Conservation (phyloP, 2,113 vertebrate species). For the Anoplopoma fimbria region DNA sequence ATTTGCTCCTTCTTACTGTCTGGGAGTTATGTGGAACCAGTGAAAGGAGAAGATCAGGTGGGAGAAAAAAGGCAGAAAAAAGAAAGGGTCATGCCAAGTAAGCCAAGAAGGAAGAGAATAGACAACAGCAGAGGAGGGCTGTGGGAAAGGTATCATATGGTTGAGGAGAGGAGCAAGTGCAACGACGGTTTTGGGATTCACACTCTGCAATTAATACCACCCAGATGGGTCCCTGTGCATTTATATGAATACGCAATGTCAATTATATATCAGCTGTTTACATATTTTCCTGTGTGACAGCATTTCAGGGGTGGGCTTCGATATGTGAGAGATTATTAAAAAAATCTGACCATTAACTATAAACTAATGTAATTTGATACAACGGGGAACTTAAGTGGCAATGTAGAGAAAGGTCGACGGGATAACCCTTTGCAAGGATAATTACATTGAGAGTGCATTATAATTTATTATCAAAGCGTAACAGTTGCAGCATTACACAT, state of each 20-base stretch:
- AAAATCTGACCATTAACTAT: conserved; percentile 23
- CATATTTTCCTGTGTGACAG: conserved; percentile 2
- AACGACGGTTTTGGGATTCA: conserved; percentile 35
- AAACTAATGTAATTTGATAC: not conserved
- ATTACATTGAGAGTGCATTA: conserved; percentile 34
- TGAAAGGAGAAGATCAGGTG: conserved; percentile 33
- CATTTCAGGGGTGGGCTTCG: conserved; percentile 3
- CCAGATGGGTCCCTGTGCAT: conserved; percentile 39
- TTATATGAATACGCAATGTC: conserved; percentile 15
- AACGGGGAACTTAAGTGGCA: not conserved
- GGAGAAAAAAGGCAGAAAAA: conserved; percentile 38
- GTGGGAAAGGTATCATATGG: conserved; percentile 12
- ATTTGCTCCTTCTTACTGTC: conserved; percentile 32
- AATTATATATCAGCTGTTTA: not conserved
- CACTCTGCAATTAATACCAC: conserved; percentile 38
- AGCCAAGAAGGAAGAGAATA: conserved; percentile 7
- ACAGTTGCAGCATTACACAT: conserved; percentile 23
- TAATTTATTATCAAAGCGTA: conserved; percentile 24
- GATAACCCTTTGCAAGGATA: conserved; percentile 21
- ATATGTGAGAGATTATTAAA: not conserved
- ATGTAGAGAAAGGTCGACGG: not conserved
- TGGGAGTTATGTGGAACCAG: conserved; percentile 9
- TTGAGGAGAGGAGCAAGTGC: conserved; percentile 52
- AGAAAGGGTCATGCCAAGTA: conserved; percentile 5
- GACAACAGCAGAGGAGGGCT: conserved; percentile 9